Base-by-base conservation (phyloP, 2,797 vertebrate genomes). In the Intellagama lesueurii region DNA sequence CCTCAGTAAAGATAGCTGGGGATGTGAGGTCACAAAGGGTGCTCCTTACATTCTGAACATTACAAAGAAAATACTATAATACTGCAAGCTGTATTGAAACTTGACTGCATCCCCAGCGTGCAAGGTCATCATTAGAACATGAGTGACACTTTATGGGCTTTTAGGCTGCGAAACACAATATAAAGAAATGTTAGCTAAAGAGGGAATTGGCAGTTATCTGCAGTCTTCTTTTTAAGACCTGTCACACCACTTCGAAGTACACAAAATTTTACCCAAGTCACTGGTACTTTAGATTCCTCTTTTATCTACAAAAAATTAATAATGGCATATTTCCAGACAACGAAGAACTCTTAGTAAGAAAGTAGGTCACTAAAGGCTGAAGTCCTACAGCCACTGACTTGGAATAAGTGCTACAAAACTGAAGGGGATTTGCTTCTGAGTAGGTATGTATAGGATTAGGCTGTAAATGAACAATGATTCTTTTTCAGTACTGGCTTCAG, bases 91-190 rank as follows among this genome's bases (percentile, higher is more conserved):
- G 49, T 83, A 80, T 32, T 84, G 76, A 91, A 92, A 87, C 5
- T 64, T 69, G 16, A 35, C 32, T 87, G 16, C 88, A 32, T 76
- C 17, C 32, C 35, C 0, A 91, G 89, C 8, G 11, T 81, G 52
- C 26, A 88, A 93, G 78, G 90, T 89, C 52, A 88, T 85, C 81
- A 81, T 82, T 24, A 91, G 60, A 93, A 81, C 72, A 87, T 0
- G 0, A 87, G 85, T 44, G 22, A 89, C 35, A 81, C 9, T 60
- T 5, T 76, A 81, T 87, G 9, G 14, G 69, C 92, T 90, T 93
- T 86, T 84, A 89, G 9, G 56, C 87, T 66, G 70, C 3, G 68
- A 92, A 92, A 82, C 11, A 79, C 2, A 88, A 40, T 40, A 64
- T 1, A 92, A 91, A 40, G 64, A 69, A 56, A 1, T 49, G 26